Base-by-base conservation (phyloP, 2,797 vertebrate genomes). In the Chlorospingus flavigularis region DNA sequence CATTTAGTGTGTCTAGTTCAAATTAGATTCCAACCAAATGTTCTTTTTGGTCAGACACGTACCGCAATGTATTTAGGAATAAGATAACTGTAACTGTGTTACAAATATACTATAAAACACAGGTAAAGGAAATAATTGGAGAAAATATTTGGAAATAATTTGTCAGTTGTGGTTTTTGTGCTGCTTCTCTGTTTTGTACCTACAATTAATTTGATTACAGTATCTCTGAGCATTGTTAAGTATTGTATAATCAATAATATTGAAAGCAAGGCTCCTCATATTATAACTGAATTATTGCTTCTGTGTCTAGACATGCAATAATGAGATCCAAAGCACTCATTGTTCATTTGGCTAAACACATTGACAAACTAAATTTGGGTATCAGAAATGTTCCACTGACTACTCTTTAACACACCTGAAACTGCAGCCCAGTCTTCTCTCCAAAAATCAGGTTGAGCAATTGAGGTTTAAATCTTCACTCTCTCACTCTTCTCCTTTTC, bases 301-400 rank as follows among this genome's bases (percentile, higher is more conserved):
- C 40, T 92, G 26, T 82, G 43, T 90, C 60, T 84, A 93, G 88
- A 73, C 67, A 15, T 45, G 31, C 63, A 85, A 37, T 85, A 95
- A 85, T 63, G 72, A 58, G n/a, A 74, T 95, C 61, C 65, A 95
- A 93, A 92, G 43, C 30, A 54, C 61, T 77, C 10, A 1, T 67
- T 50, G 16, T 90, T 94, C 35, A 30, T 94, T 92, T 95, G 42
- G 28, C 50, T 88, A 74, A 94, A 61, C 0, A 1, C 58, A 28
- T 33, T 61, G 65, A 91, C 61, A 86, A 85, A 91, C 67, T 84
- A 72, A 93, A 91, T 94, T 77, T 87, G 42, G 75, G 31, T 68
- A 80, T 85, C 51, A 85, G 57, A 86, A 86, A 89, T 51, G 20
- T 91, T 93, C 72, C 60, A 33, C 72, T 91, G 47, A 62, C 72